Evolutionary conservation across 2,888 invertebrate species (phyloP), one percentile per base, ranked within the genome.

Genomic region (Suillia variegata): DNA sequence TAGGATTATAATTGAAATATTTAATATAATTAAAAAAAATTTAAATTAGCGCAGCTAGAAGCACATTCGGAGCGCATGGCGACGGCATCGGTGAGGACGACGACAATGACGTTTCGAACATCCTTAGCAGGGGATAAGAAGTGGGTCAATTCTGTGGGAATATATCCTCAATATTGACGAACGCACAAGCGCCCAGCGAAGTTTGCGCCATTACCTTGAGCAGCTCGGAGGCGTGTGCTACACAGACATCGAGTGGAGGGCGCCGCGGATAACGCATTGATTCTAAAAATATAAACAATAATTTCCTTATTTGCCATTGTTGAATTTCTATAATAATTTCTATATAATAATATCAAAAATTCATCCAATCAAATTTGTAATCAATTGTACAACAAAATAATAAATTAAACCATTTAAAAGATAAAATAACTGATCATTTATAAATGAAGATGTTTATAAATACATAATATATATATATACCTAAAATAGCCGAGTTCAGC

Each of bases 401-500:
- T 33, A 21, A 1, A 34, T 34, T 34, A n/a, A n/a, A n/a, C n/a
- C n/a, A n/a, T n/a, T n/a, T n/a, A n/a, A n/a, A n/a, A n/a, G n/a
- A n/a, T n/a, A n/a, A n/a, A n/a, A n/a, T n/a, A n/a, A 38, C 12
- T 4, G n/a, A 38, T 13, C n/a, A 4, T 13, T n/a, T 8, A 6
- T 4, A 5, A 38, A 38, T 38, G 5, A 38, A n/a, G 4, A 38
- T 31, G 12, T 31, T 31, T 6, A 38, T n/a, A 38, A 45, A 20
- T 17, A 17, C 17, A 45, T 45, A 45, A 20, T 18, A 20, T 18
- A 45, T 5, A 45, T 45, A n/a, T n/a, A n/a, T 45, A 96, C 97
- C 96, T 84, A 98, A 87, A 84, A 98, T 98, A 82, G 98, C 97
- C 75, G 97, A 96, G 85, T 98, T 98, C 75, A 98, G 89, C 77